A percentile compares a stretch with the other conserved stretches of the same genome.
Evolutionary conservation across 2,888 invertebrate species (phyloP).

Genomic region (Parnassius mnemosyne): DNA sequence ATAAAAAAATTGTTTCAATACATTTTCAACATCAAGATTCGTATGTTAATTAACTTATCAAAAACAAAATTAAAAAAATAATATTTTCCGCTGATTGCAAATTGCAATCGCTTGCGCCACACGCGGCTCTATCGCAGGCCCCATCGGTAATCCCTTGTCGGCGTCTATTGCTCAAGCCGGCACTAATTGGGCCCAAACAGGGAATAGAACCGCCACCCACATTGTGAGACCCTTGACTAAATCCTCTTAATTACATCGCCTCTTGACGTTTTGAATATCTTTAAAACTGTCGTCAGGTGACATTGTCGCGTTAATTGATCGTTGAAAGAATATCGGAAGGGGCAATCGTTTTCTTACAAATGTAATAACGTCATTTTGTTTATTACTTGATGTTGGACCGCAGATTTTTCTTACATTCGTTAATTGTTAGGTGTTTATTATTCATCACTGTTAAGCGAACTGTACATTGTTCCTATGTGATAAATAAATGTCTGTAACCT

Average conservation of each 20-base stretch:
- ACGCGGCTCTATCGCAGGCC: constrained; percentile 13
- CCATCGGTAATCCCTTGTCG: constrained; percentile 36
- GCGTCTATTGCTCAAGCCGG: constrained; percentile 39
- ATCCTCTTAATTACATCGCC: constrained; percentile 42
- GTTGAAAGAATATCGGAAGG: neutral
- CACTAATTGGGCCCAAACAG: constrained; percentile 48
- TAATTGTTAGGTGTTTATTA: no score
- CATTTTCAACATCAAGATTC: no score
- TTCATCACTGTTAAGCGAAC: no score
- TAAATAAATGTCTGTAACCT: no score
- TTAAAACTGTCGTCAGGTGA: constrained; percentile 35
- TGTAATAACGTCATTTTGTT: no score
- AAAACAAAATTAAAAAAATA: neutral
- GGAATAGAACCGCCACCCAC: constrained; percentile 39
- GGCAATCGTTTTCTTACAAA: no score
- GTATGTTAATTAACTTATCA: no score
- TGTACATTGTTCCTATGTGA: no score
- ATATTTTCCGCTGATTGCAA: constrained; percentile 26
- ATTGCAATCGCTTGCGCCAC: constrained; percentile 35
- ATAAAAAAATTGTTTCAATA: no score
- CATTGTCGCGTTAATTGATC: constrained; percentile 6
- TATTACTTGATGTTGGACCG: no score
- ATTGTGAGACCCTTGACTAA: constrained; percentile 32
- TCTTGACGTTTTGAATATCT: constrained; percentile 33
- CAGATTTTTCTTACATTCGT: no score